A percentile compares a stretch with the other conserved stretches of the same genome.
These are phyloP conservation scores for Scortum barcoo DNA, from an alignment of 2,113 vertebrate genomes.

Conservation along the genomic window DNA sequence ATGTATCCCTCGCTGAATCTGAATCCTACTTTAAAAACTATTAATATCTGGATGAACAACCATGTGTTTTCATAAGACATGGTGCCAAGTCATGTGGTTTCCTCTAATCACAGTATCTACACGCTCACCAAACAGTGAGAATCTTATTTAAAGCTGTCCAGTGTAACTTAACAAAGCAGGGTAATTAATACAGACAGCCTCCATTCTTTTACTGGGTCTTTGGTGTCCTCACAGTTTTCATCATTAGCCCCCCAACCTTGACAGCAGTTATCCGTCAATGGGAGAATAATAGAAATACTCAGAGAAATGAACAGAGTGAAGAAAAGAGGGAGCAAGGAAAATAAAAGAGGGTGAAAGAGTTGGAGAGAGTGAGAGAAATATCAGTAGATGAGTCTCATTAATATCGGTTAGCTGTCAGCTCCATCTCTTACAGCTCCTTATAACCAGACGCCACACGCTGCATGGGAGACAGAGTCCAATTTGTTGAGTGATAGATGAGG, in stretches of 20 bases:
- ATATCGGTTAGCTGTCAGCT: constrained; percentile 44
- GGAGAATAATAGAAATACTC: neutral
- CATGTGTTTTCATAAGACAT: neutral
- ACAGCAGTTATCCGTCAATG: constrained; percentile 16
- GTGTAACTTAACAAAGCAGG: neutral
- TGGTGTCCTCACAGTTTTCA: constrained; percentile 16
- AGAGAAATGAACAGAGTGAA: constrained; percentile 1
- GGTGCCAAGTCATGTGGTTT: neutral
- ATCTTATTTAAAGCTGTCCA: neutral
- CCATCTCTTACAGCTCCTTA: constrained; percentile 32
- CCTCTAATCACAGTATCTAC: neutral
- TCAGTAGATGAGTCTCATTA: constrained; percentile 29
- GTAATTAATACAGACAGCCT: constrained; percentile 1
- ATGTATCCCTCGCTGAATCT: neutral
- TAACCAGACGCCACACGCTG: constrained; percentile 24
- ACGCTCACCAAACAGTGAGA: neutral
- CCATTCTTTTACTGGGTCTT: neutral
- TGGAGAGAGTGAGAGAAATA: constrained; percentile 11
- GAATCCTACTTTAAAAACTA: neutral
- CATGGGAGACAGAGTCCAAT: constrained; percentile 19
- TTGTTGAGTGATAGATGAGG: constrained; percentile 44
- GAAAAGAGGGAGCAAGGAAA: neutral
- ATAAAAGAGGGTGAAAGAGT: neutral
- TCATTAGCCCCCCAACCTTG: neutral
- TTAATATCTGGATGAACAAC: neutral